These are phyloP conservation scores for Mnemiopsis leidyi DNA, from an alignment of 37 sponge, comb jelly and placozoan genomes.

Conservation along the genomic window DNA sequence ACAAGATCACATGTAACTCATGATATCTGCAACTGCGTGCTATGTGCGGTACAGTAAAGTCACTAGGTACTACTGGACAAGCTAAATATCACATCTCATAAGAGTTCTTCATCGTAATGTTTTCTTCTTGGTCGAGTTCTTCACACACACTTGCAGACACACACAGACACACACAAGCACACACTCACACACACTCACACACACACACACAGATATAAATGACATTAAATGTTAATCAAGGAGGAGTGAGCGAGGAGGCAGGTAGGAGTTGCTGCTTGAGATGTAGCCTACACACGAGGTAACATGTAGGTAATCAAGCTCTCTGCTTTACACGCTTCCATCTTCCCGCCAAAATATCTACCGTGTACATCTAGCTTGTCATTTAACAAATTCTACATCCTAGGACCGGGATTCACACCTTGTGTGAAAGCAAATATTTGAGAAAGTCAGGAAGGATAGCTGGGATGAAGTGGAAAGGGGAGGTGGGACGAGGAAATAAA, in stretches of 20 bases:
- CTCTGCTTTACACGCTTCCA: not conserved
- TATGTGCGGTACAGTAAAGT: not conserved
- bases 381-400: not conserved
- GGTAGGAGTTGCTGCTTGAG: not conserved
- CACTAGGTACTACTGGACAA: too few relatives aligned
- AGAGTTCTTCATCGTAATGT: too few relatives aligned
- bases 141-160: too few relatives aligned
- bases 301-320: conserved; percentile 51
- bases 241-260: not conserved
- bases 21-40: not conserved
- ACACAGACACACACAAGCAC: too few relatives aligned
- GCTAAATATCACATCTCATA: too few relatives aligned
- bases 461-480: not conserved
- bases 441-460: not conserved
- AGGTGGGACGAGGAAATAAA: not conserved
- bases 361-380: not conserved
- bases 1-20: not conserved
- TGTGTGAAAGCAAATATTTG: not conserved
- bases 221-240: not conserved
- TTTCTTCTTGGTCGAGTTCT: too few relatives aligned
- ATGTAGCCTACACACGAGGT: not conserved
- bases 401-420: not conserved
- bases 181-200: too few relatives aligned
- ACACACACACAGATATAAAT: too few relatives aligned
- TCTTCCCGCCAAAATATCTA: conserved; percentile 39